A percentile compares a stretch with the other conserved stretches of the same genome.
Conservation (phyloP, 2,113 vertebrate species). For the Bucco capensis region DNA sequence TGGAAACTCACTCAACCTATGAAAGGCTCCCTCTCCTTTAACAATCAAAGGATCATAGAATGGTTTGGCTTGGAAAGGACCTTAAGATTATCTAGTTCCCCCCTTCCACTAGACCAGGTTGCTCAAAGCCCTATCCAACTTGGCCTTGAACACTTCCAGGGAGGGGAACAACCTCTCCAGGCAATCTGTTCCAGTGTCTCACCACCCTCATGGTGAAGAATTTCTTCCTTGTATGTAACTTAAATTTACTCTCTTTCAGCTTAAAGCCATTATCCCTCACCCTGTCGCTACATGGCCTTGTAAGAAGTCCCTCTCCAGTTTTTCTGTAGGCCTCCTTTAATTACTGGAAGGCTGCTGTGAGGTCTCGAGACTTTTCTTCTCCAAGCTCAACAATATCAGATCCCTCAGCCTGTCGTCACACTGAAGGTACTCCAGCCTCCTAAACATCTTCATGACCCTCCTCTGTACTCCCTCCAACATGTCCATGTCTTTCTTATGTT, state of each 20-base stretch:
- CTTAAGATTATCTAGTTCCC: background rate
- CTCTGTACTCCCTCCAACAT: too few relatives aligned
- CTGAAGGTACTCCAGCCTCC: background rate
- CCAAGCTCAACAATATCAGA: background rate
- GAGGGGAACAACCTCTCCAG: background rate
- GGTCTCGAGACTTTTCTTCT: background rate
- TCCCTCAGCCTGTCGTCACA: background rate
- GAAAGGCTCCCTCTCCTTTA: background rate
- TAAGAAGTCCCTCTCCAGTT: background rate
- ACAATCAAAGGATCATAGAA: background rate
- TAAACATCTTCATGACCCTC: background rate
- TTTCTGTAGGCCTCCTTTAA: background rate
- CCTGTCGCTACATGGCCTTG: background rate
- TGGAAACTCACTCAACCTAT: background rate
- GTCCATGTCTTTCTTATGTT: too few relatives aligned
- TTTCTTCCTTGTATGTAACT: background rate
- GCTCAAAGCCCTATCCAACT: background rate
- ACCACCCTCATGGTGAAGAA: too few relatives aligned
- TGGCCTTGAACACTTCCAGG: background rate
- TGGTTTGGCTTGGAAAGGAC: background rate
- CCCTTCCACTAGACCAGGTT: background rate
- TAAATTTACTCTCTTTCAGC: background rate
- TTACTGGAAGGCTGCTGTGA: background rate
- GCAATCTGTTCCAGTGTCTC: too few relatives aligned
- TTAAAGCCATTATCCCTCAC: background rate